These are phyloP conservation scores for Castor canadensis DNA, from an alignment of 2,113 vertebrate species.

Conservation along the genomic window DNA sequence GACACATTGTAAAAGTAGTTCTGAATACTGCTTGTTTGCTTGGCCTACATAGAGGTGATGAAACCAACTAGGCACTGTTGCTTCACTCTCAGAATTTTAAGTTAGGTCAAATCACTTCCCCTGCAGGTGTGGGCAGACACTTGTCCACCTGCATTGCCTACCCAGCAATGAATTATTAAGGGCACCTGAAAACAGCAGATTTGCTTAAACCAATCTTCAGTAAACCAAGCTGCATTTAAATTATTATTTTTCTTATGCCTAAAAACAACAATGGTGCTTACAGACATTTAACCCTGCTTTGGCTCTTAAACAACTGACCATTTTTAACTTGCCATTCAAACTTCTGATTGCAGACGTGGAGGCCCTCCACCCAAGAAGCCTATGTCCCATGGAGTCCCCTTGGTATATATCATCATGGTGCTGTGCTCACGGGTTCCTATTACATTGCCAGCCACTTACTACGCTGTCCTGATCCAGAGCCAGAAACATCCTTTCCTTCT, in stretches of 20 bases:
- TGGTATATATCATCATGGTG: not conserved
- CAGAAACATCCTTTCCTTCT: not conserved
- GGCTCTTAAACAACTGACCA: not conserved
- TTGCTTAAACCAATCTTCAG: constrained; percentile 59
- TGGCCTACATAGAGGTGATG: not conserved
- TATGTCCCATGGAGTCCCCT: accelerated
- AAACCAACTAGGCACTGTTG: not conserved
- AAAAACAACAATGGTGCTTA: not conserved
- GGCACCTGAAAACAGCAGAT: constrained; percentile 36
- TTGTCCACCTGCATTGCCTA: constrained; percentile 7
- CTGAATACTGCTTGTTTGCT: too few species aligned
- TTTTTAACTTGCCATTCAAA: not conserved
- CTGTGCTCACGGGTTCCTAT: accelerated
- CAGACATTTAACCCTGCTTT: not conserved
- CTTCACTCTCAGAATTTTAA: constrained; percentile 25
- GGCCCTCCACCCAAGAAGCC: not conserved
- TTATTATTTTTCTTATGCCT: not conserved
- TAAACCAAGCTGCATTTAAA: constrained; percentile 16
- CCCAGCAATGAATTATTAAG: not conserved
- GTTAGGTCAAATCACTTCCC: constrained; percentile 44
- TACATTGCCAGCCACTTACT: not conserved
- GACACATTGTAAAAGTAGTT: not conserved
- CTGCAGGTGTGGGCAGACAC: constrained; percentile 52
- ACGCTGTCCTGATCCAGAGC: not conserved
- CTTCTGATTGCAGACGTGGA: not conserved